Evolutionary conservation across 2,888 invertebrate species (phyloP).

Genomic region (Itoplectis maculator): DNA sequence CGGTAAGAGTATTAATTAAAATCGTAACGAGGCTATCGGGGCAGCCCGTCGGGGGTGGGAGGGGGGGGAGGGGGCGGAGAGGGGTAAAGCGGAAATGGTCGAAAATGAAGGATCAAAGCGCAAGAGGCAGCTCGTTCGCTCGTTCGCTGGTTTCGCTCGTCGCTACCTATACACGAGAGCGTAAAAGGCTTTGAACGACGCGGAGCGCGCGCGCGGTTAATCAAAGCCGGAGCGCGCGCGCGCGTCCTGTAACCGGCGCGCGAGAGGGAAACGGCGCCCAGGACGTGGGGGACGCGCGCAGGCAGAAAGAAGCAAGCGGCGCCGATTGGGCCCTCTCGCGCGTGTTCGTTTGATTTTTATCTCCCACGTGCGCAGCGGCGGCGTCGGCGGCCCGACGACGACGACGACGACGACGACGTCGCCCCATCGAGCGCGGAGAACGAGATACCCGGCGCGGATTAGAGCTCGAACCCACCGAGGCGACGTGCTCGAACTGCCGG

Average conservation of each 20-base stretch:
- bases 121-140: not conserved
- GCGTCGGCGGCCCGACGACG: no score
- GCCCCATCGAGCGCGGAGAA: constrained; percentile 33
- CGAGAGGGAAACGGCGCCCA: no score
- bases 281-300: constrained; percentile 3
- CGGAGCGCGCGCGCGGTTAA: constrained; percentile 38
- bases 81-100: not conserved
- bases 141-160: no score
- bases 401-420: no score
- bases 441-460: constrained; percentile 56
- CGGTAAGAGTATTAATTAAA: constrained; percentile 8
- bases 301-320: constrained; percentile 48
- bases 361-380: constrained; percentile 58
- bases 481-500: constrained; percentile 25
- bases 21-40: not conserved
- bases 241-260: not conserved
- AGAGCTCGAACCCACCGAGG: constrained; percentile 9
- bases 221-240: constrained; percentile 12
- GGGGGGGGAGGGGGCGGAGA: no score
- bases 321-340: constrained; percentile 48
- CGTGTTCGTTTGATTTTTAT: constrained; percentile 66
- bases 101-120: constrained; percentile 18
- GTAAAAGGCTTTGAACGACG: constrained; percentile 38
- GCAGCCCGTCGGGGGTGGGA: not conserved
- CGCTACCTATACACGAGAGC: no score